phyloP scores from a whole-genome alignment of 2,113 vertebrate species.

The cattle (Bos taurus) region ARS-UCD2.0 NC_037329.1:24988501-24989000 shows the following conservation, averaged over 20 bases:
- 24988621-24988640: neutral
- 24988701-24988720: neutral
- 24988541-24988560: neutral
- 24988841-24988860: neutral
- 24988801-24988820: neutral
- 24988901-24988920: neutral
- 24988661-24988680: neutral
- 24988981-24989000: neutral
- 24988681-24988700: neutral
- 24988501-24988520: neutral
- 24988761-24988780: neutral
- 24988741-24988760: fast-evolving
- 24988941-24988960: neutral
- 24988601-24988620: neutral
- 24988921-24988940: neutral
- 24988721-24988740: neutral
- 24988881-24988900: neutral
- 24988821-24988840: neutral
- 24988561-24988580: neutral
- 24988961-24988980: neutral
- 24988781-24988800: neutral
- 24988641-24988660: neutral
- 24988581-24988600: neutral
- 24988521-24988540: neutral
- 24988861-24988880: neutral